phyloP scores from a whole-genome alignment of 2,113 vertebrate genomes.

The Mystacornis crossleyi region DNA sequence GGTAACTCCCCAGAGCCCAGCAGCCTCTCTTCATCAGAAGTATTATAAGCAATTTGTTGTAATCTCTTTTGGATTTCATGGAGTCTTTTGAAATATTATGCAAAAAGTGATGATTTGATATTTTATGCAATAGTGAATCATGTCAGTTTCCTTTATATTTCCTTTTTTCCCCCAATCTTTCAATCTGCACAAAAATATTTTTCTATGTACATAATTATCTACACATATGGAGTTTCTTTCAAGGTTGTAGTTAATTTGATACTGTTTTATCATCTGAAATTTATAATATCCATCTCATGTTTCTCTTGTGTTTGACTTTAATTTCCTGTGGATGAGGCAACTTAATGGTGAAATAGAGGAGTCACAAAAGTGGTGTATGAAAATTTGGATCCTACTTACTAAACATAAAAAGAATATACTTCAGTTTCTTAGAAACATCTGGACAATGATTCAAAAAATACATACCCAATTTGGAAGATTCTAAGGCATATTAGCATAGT shows the following conservation, averaged over 20 bases:
- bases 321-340: not conserved
- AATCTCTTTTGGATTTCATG: not conserved
- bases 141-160: not conserved
- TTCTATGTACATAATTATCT: not conserved
- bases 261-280: not conserved
- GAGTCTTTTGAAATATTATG: not conserved
- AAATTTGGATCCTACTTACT: not conserved
- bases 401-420: not conserved
- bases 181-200: not conserved
- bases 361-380: not conserved
- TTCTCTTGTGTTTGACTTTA: not conserved
- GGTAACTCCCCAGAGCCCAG: not conserved
- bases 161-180: not conserved
- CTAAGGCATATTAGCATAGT: not conserved
- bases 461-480: not conserved
- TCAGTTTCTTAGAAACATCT: not conserved
- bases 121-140: not conserved
- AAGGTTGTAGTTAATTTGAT: not conserved
- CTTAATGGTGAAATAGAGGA: not conserved
- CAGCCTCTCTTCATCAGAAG: not conserved
- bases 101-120: not conserved
- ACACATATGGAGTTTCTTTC: not conserved
- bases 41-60: not conserved
- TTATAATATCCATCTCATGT: not conserved
- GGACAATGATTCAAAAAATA: not conserved